Evolutionary conservation across 2,888 invertebrate species (phyloP).

Genomic region (Prosopocoilus inquinatus): DNA sequence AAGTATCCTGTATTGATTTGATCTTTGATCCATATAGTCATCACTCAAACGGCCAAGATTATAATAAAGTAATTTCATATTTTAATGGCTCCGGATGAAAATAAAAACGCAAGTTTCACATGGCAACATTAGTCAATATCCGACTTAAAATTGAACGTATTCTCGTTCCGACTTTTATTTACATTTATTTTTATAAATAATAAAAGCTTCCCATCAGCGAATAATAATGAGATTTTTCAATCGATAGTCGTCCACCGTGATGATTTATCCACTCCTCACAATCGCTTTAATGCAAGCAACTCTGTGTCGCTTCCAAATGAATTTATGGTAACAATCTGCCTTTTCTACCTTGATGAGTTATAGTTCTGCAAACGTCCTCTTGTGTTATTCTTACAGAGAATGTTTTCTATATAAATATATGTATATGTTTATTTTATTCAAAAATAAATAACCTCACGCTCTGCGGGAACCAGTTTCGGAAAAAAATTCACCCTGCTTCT

Average conservation of each 20-base stretch:
- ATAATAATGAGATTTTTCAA: conserved; percentile 28
- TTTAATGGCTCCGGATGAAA: conserved; percentile 25
- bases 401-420: conserved; percentile 38
- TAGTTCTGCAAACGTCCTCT: conserved; percentile 30
- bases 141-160: conserved; percentile 25
- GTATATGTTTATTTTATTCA: conserved; percentile 43
- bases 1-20: conserved; percentile 6
- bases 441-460: conserved; percentile 37
- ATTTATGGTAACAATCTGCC: conserved; percentile 32
- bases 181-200: conserved; percentile 25
- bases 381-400: conserved; percentile 33
- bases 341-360: conserved; percentile 29
- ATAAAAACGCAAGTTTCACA: conserved; percentile 8
- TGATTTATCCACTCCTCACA: conserved; percentile 35
- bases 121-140: conserved; percentile 27
- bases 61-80: conserved; percentile 27
- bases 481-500: conserved; percentile 32
- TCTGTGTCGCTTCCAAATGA: conserved; percentile 31
- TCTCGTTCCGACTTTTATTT: conserved; percentile 12
- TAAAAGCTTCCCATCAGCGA: conserved; percentile 31
- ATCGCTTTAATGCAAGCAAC: conserved; percentile 36
- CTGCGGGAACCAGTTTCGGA: conserved; percentile 38
- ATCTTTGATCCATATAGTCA: conserved; percentile 14
- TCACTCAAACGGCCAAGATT: conserved; percentile 8
- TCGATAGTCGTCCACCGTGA: conserved; percentile 28